A percentile compares a stretch with the other conserved stretches of the same genome.
Conservation (phyloP, 2,888 invertebrate species). For the Apeira syringaria region DNA sequence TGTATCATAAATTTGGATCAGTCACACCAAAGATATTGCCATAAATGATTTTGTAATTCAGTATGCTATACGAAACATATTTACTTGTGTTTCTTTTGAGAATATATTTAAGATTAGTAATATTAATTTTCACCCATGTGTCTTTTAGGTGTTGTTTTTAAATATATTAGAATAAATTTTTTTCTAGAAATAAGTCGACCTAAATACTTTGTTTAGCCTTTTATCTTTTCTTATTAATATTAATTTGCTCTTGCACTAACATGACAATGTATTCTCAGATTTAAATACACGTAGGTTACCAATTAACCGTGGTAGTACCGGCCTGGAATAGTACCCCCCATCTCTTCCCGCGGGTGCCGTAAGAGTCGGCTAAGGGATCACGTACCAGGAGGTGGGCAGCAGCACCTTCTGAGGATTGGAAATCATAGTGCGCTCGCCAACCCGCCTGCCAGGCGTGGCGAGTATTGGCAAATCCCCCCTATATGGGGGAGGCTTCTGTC, state of each 20-base stretch:
- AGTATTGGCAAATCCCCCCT: no score
- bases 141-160: conserved; percentile 1
- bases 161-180: background rate
- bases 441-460: no score
- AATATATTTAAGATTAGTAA: background rate
- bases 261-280: conserved; percentile 11
- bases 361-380: no score
- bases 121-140: conserved; percentile 1
- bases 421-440: no score
- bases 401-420: no score
- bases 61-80: background rate
- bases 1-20: background rate
- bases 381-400: no score
- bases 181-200: no score
- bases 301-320: no score
- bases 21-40: conserved; percentile 22
- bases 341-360: no score
- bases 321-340: no score
- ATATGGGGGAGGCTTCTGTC: no score
- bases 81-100: background rate
- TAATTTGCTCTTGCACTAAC: conserved; percentile 5
- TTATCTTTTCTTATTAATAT: background rate
- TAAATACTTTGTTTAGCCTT: background rate
- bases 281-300: no score
- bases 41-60: conserved; percentile 5